Evolutionary conservation across 1,140 invertebrate genomes (phyloP), one percentile per base, ranked within the genome.

Genomic region (Lepidostoma basale): DNA sequence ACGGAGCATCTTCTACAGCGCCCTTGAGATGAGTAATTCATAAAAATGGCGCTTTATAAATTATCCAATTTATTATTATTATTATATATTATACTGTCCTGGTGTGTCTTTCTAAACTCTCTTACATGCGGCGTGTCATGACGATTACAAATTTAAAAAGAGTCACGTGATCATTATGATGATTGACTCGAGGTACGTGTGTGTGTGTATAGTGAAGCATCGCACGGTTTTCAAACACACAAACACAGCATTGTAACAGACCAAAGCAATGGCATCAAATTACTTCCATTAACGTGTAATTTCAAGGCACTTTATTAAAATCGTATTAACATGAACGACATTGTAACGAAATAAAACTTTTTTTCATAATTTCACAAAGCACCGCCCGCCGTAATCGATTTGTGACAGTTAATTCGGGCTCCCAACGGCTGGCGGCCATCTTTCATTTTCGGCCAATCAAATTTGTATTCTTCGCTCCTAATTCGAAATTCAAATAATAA

Each of bases 231-330:
- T 36, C n/a, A 36, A 9, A 36, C 33, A 36, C 33, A 36, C 33
- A 36, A 36, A 36, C 33, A n/a, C 14, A n/a, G 33, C 10, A 12
- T n/a, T 52, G n/a, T 52, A 52, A 52, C n/a, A 23, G 23, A 52
- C 47, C 30, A 23, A 52, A n/a, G n/a, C n/a, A n/a, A n/a, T n/a
- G n/a, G n/a, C 18, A 58, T 39, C 54, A 58, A 58, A 58, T 58
- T 58, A 58, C 36, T 28, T 39, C 54, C 16, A 58, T 58, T 58
- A 39, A 6, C 12, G 16, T 39, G 9, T 58, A 58, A 58, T 58
- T 39, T 58, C 54, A 58, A 20, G 54, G 28, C 30, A 58, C 33
- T 58, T 40, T 58, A 58, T 58, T 58, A 58, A 58, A 58, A 58
- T 58, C 54, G 33, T 20, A 58, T 58, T 58, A 58, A 22, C 39